phyloP scores from a whole-genome alignment of 1,140 invertebrate species.

The Penaeus japonicus region DNA sequence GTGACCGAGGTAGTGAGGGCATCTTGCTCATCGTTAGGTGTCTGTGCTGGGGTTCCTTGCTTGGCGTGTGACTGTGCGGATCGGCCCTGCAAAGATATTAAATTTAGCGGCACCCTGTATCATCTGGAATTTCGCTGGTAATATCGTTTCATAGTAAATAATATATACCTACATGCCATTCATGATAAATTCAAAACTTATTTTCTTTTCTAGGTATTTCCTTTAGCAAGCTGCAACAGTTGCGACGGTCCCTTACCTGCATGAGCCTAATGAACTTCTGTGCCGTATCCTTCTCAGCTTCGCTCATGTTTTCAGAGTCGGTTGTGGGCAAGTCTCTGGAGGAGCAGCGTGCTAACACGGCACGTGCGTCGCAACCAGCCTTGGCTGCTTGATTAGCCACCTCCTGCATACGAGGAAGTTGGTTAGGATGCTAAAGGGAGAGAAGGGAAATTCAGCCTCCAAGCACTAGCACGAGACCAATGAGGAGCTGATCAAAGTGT shows the following conservation, averaged over 20 bases:
- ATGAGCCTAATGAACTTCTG: conserved; percentile 53
- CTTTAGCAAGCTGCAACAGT: background rate
- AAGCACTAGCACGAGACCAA: background rate
- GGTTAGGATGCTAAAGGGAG: conserved; percentile 37
- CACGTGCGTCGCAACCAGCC: conserved; percentile 70
- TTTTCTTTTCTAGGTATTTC: background rate
- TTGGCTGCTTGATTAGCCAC: conserved; percentile 91
- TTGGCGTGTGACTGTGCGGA: conserved; percentile 18
- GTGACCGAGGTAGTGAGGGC: conserved; percentile 49
- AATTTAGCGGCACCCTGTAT: too few relatives aligned
- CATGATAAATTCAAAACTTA: background rate
- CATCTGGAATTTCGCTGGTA: too few relatives aligned
- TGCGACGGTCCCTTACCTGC: conserved; percentile 32
- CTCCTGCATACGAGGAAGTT: conserved; percentile 69
- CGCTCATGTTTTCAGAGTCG: conserved; percentile 47
- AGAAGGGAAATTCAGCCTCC: conserved; percentile 34
- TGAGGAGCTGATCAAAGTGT: background rate
- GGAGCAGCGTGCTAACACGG: conserved; percentile 51
- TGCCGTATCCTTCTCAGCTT: conserved; percentile 38
- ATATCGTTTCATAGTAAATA: too few relatives aligned
- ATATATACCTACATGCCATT: too few relatives aligned
- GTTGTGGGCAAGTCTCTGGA: conserved; percentile 39
- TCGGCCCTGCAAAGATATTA: conserved; percentile 26
- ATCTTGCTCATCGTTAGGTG: conserved; percentile 43
- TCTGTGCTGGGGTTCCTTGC: conserved; percentile 49